Evolutionary conservation across 2,113 vertebrate genomes (phyloP).

Genomic region (Tachycineta bicolor): DNA sequence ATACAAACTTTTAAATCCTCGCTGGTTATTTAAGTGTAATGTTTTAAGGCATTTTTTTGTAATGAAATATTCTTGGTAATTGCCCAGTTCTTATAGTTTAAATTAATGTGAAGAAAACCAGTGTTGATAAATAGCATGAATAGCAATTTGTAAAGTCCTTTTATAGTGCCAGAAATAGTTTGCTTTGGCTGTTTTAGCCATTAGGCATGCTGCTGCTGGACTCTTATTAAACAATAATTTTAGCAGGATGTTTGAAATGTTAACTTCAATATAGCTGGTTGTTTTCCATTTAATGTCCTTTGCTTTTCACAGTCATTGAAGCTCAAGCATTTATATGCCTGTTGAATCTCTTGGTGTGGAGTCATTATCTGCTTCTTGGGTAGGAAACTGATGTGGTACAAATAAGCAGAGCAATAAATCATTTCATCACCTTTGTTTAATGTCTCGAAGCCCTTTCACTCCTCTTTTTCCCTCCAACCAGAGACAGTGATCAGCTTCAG

Average conservation of each 20-base stretch:
- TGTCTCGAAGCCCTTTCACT: background rate
- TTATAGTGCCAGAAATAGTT: background rate
- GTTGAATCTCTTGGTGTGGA: background rate
- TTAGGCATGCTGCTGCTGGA: background rate
- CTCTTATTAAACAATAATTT: background rate
- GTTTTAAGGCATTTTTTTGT: background rate
- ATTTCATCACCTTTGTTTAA: background rate
- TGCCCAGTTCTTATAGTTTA: background rate
- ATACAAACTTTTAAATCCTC: background rate
- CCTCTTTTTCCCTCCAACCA: background rate
- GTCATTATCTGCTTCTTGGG: background rate
- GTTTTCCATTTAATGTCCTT: background rate
- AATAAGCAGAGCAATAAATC: slow-evolving; percentile 1
- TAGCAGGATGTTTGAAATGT: background rate
- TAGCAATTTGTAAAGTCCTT: background rate
- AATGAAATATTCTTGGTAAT: background rate
- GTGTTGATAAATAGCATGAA: background rate
- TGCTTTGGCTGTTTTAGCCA: background rate
- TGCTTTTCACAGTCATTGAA: background rate
- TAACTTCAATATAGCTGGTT: background rate
- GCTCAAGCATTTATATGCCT: background rate
- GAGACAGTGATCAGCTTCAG: background rate
- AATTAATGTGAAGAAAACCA: background rate
- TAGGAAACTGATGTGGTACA: slow-evolving; percentile 27
- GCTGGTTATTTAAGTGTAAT: background rate